Conservation (phyloP, 2,113 vertebrate genomes). For the Sorex fumeus region DNA sequence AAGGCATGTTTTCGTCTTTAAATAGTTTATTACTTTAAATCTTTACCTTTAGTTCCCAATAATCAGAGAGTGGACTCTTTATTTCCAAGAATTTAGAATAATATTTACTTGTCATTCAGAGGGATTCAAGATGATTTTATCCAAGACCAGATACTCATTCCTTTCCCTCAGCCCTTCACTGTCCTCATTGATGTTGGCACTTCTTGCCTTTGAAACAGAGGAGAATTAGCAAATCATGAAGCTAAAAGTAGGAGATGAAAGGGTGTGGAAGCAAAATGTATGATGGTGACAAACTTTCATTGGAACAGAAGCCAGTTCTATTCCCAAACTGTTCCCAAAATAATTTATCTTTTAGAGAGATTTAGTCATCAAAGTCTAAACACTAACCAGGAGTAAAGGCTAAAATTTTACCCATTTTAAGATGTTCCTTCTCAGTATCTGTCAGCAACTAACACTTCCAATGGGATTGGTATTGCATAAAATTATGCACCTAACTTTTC, state of each 20-base stretch:
- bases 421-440: conserved; percentile 53
- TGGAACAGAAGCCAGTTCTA: conserved; percentile 74
- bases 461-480: conserved; percentile 4
- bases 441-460: conserved; percentile 62
- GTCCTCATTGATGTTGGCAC: neutral
- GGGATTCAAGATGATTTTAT: no score
- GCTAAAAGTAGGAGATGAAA: conserved; percentile 37
- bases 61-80: conserved; percentile 27
- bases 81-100: neutral
- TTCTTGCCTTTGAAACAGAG: conserved; percentile 5
- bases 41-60: conserved; percentile 23
- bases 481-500: conserved; percentile 37
- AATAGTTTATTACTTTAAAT: conserved; percentile 59
- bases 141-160: neutral
- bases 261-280: conserved; percentile 23
- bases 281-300: conserved; percentile 68
- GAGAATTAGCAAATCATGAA: neutral
- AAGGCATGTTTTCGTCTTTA: conserved; percentile 34
- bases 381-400: conserved; percentile 66
- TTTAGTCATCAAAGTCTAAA: conserved; percentile 75
- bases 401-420: conserved; percentile 67
- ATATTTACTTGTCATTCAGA: neutral
- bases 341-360: conserved; percentile 73
- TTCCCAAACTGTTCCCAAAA: conserved; percentile 69
- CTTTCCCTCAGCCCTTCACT: neutral